Evolutionary conservation across 2,888 invertebrate genomes (phyloP), one percentile per base, ranked within the genome.

Genomic region (Geotrupes spiniger): DNA sequence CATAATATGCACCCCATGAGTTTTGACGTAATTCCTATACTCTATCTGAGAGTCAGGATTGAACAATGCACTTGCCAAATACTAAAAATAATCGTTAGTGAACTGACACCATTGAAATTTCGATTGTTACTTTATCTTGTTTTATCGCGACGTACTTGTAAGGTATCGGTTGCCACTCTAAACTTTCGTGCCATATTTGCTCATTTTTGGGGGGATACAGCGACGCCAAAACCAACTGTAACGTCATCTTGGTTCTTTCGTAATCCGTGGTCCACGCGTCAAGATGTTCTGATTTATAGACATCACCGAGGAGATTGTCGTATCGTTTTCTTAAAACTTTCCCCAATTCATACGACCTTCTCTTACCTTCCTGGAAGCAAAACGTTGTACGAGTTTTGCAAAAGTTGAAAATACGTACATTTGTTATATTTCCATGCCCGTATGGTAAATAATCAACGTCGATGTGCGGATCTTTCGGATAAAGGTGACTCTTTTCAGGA

Each of bases 141-240:
- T 41, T 26, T 16, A 9, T 43, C 1, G 81, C 78, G 59, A 80
- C 75, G 8, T 83, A 83, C 61, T 80, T 80, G 5, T 86, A 77
- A 11, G 85, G 84, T 46, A 87, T 81, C 8, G 87, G 88, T 59
- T 85, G 84, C 88, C 87, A 88, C 52, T 74, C 70, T 49, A 85
- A 66, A 15, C 42, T 33, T 6, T 66, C 57, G 58, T 78, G 78
- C 81, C 81, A 82, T 49, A 75, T 71, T 65, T 78, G 75, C 10
- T 72, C 60, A 4, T 75, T 74, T 27, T 29, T 41, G 1, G 83
- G 83, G 40, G 80, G 81, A 71, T 79, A 85, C 43, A 87, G 66
- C 9, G 83, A 84, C 15, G 85, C 82, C 50, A 85, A 69, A 38
- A 83, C 78, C 17, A 81, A 73, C 57, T 80, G 75, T 33, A 84